Evolutionary conservation across 2,888 invertebrate genomes (phyloP).

Genomic region (Cinara cedri): DNA sequence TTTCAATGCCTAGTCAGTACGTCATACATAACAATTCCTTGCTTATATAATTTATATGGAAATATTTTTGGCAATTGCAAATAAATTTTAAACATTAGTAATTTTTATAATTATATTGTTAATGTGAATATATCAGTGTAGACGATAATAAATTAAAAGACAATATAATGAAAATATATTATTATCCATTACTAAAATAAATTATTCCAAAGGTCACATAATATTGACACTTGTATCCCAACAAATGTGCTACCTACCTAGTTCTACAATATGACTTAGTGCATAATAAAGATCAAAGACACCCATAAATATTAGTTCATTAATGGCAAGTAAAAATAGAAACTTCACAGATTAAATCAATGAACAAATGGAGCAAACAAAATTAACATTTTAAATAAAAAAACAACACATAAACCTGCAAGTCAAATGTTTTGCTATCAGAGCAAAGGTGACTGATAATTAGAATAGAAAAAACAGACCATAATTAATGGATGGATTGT

Average conservation of each 20-base stretch:
- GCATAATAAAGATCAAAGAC: not conserved
- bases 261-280: not conserved
- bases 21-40: no score
- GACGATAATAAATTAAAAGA: not conserved
- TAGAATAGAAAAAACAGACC: not conserved
- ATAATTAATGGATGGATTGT: no score
- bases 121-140: not conserved
- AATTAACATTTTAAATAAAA: slow-evolving; percentile 1
- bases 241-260: no score
- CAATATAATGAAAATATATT: slow-evolving; percentile 6
- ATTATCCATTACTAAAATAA: slow-evolving; percentile 18
- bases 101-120: not conserved
- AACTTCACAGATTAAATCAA: not conserved
- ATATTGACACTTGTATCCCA: slow-evolving; percentile 24
- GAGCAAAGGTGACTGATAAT: not conserved
- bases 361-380: slow-evolving; percentile 3
- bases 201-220: slow-evolving; percentile 39
- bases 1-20: no score
- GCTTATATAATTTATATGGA: no score
- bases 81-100: not conserved
- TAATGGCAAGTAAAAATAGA: not conserved
- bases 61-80: not conserved
- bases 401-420: not conserved
- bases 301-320: not conserved
- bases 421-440: not conserved